These are phyloP conservation scores for Lithobates pipiens DNA, from an alignment of 2,797 vertebrate genomes.

Conservation along the genomic window DNA sequence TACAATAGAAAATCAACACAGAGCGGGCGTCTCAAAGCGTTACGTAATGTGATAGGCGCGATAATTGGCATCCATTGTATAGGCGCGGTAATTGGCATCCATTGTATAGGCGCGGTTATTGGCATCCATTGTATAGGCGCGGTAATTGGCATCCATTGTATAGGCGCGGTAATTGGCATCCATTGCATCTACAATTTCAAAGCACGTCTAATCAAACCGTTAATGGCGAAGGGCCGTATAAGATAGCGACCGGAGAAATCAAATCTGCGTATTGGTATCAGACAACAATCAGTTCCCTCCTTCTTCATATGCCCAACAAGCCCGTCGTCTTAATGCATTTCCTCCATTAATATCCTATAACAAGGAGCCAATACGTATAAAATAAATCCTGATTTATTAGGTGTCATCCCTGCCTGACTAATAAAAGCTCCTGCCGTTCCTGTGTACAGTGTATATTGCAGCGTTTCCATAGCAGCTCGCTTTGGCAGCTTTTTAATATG, in stretches of 20 bases:
- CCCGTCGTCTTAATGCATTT: neutral
- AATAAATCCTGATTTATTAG: slow-evolving; percentile 27
- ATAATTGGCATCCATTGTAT: too few species aligned
- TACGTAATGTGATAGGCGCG: too few species aligned
- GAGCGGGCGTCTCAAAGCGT: too few species aligned
- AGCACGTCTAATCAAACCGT: too few species aligned
- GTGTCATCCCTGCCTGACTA: slow-evolving; percentile 30
- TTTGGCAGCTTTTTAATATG: slow-evolving; percentile 49
- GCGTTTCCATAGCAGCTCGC: slow-evolving; percentile 55
- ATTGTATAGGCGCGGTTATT: too few species aligned
- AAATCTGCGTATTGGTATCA: neutral
- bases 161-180: too few species aligned
- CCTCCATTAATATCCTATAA: neutral
- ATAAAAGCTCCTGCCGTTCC: slow-evolving; percentile 37
- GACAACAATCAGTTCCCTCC: neutral
- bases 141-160: too few species aligned
- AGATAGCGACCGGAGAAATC: neutral
- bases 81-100: too few species aligned
- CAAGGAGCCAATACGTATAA: slow-evolving; percentile 3
- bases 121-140: too few species aligned
- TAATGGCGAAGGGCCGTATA: neutral
- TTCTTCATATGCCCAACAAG: neutral
- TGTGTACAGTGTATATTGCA: slow-evolving; percentile 31
- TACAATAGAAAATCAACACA: too few species aligned
- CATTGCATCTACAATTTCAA: too few species aligned